Evolutionary conservation across 2,113 vertebrate genomes (phyloP), one percentile per base, ranked within the genome.

Genomic region (Sander vitreus): DNA sequence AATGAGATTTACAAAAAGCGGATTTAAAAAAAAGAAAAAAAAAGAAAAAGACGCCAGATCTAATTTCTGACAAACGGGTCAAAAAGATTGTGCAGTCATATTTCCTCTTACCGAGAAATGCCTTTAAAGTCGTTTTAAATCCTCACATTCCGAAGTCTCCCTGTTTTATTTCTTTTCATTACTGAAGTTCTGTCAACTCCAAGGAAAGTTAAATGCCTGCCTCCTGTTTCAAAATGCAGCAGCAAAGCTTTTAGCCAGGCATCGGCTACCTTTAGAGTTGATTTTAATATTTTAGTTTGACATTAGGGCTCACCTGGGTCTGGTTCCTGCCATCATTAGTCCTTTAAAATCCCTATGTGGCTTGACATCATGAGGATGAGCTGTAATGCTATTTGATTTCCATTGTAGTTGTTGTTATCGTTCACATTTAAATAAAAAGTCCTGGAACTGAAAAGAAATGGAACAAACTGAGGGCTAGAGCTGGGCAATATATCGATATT

Each of bases 251-350:
- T 74, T 48, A 88, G 51, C n/a, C 33, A 27, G 6, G 62, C 25
- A 59, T 9, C 27, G 23, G 36, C 62, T 76, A 54, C 43, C 4
- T 73, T 43, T 15, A 53, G 23, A 69, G 47, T 9, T 73, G 60
- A 81, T 76, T 66, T 89, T 59, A 85, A 85, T 71, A 81, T 85
- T 91, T 23, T 7, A 81, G 23, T 6, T 55, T 78, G 6, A 80
- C 57, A 78, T 48, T 2, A 62, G 13, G 15, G 53, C 11, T 73
- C 60, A 77, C 23, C 43, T 54, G 43, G n/a, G 23, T 66, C 55
- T 82, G 48, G 2, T 55, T 70, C 15, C 21, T 36, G 57, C 2
- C 45, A 58, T 45, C 76, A 51, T 67, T 64, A 79, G 25, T 59
- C 16, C 47, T 57, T 50, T 19, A 60, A 71, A 62, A 57, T 51